Evolutionary conservation across 2,797 vertebrate genomes (phyloP).

Genomic region (Sebastes itinus): DNA sequence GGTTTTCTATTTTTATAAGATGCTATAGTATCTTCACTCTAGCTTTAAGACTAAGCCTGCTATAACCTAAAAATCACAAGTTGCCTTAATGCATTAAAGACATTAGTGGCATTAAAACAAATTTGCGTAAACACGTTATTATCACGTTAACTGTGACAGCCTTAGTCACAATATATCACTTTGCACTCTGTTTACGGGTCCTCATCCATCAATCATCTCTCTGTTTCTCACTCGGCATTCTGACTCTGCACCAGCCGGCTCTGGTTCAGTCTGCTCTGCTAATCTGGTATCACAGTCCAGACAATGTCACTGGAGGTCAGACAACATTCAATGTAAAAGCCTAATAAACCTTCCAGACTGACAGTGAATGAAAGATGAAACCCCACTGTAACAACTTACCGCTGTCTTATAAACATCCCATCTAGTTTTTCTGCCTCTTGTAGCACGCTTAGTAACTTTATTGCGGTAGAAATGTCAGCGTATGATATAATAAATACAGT

Average conservation of each 20-base stretch:
- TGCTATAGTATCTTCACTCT: no score
- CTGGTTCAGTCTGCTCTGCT: constrained; percentile 36
- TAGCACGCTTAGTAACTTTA: neutral
- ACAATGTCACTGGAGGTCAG: constrained; percentile 56
- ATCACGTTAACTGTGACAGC: no score
- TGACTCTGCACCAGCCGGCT: constrained; percentile 31
- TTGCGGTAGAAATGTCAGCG: neutral
- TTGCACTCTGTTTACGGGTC: neutral
- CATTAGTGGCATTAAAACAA: no score
- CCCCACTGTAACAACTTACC: neutral
- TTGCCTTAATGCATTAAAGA: no score
- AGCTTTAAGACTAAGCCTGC: no score
- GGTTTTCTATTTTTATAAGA: no score
- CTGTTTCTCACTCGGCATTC: neutral
- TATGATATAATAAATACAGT: neutral
- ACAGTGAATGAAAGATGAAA: constrained; percentile 1
- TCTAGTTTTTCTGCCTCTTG: neutral
- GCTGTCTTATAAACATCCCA: constrained; percentile 3
- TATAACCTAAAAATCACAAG: no score
- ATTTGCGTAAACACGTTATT: no score
- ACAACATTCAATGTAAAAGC: constrained; percentile 29
- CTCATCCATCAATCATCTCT: neutral
- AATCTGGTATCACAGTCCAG: constrained; percentile 58
- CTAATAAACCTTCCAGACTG: neutral
- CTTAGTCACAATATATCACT: neutral